phyloP scores from a whole-genome alignment of 2,797 vertebrate genomes.

The Phataginus tetradactyla region DNA sequence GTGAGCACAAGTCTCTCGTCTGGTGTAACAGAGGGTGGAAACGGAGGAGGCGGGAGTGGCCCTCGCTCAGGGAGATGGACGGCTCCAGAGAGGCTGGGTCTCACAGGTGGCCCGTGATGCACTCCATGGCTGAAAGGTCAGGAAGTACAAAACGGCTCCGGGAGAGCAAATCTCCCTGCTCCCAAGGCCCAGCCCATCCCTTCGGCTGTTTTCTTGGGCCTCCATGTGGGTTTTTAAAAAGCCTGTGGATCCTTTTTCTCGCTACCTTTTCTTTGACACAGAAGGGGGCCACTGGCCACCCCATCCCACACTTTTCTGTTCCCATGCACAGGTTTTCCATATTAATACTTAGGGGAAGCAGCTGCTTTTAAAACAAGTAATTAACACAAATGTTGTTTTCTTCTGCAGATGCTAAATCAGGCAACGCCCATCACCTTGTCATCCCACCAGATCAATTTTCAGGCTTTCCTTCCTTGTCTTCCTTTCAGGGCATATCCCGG shows the following conservation, averaged over 20 bases:
- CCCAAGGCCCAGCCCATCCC: rapidly evolving
- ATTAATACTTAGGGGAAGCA: not conserved
- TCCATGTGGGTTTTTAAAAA: not conserved
- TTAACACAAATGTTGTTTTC: no score
- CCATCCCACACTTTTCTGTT: no score
- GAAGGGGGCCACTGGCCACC: not conserved
- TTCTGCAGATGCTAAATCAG: not conserved
- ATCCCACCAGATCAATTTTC: rapidly evolving
- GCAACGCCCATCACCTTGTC: rapidly evolving
- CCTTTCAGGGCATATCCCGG: not conserved
- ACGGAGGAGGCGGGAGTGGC: rapidly evolving
- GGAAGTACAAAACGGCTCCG: not conserved
- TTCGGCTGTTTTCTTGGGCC: not conserved
- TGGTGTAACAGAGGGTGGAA: not conserved
- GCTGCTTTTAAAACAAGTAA: not conserved
- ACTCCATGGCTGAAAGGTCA: not conserved
- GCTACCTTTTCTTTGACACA: not conserved
- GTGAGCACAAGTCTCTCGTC: not conserved
- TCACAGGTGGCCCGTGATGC: not conserved
- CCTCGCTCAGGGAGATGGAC: rapidly evolving
- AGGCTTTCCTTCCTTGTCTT: not conserved
- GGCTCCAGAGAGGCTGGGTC: rapidly evolving
- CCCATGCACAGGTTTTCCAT: rapidly evolving
- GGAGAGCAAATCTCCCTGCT: not conserved
- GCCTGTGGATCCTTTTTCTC: not conserved